These are phyloP conservation scores for Protaetia brevitarsis DNA, from an alignment of 1,140 invertebrate genomes.

Conservation along the genomic window DNA sequence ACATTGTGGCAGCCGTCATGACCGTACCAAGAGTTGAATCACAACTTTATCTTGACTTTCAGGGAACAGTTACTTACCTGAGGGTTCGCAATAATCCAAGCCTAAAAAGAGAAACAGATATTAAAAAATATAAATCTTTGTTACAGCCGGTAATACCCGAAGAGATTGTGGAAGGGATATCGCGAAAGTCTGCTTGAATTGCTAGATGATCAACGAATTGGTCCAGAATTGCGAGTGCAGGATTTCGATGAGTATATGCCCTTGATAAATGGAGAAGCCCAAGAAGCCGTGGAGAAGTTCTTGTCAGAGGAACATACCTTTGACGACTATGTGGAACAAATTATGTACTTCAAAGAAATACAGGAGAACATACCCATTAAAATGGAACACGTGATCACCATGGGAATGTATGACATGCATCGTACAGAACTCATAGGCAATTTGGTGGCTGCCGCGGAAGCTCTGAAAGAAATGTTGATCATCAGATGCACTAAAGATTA, in stretches of 20 bases:
- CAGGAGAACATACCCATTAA: constrained; percentile 62
- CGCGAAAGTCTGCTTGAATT: constrained; percentile 57
- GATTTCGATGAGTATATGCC: constrained; percentile 80
- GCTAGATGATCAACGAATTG: constrained; percentile 67
- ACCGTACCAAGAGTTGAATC: constrained; percentile 73
- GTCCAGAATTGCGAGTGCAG: constrained; percentile 65
- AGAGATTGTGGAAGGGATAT: constrained; percentile 59
- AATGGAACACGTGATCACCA: constrained; percentile 64
- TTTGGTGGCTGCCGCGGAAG: constrained; percentile 65
- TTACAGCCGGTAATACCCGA: constrained; percentile 65
- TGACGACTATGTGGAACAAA: constrained; percentile 63
- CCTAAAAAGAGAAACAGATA: background rate
- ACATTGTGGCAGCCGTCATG: constrained; percentile 66
- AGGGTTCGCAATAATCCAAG: constrained; percentile 48
- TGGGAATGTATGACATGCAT: constrained; percentile 85
- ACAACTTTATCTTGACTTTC: constrained; percentile 62
- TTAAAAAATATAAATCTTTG: background rate
- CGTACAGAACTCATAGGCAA: constrained; percentile 74
- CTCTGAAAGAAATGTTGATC: constrained; percentile 68
- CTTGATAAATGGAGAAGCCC: constrained; percentile 69
- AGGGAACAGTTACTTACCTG: constrained; percentile 45
- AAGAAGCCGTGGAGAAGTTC: constrained; percentile 63
- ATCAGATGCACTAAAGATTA: constrained; percentile 75
- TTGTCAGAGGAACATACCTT: constrained; percentile 63
- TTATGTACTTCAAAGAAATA: constrained; percentile 64